A percentile compares a stretch with the other conserved stretches of the same genome.
Conservation (phyloP, 2,113 vertebrate species). For the Osmerus mordax region DNA sequence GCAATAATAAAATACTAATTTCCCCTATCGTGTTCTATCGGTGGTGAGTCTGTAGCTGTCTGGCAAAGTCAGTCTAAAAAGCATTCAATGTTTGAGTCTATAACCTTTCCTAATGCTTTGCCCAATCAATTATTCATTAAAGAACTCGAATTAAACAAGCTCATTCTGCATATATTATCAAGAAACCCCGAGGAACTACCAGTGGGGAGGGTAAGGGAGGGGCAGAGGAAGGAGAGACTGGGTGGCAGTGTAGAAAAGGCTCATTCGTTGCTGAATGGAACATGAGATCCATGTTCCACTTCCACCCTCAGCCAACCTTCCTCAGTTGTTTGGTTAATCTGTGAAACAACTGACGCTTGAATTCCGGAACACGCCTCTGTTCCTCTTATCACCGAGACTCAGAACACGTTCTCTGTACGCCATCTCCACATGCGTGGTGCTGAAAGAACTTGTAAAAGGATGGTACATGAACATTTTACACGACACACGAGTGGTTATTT, state of each 20-base stretch:
- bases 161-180: slow-evolving; percentile 35
- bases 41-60: slow-evolving; percentile 7
- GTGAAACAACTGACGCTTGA: slow-evolving; percentile 10
- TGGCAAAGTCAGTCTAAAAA: slow-evolving; percentile 17
- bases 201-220: slow-evolving; percentile 9
- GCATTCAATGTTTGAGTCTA: slow-evolving; percentile 24
- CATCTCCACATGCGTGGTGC: no score
- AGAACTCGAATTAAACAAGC: slow-evolving; percentile 16
- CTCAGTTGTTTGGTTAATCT: slow-evolving; percentile 8
- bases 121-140: slow-evolving; percentile 37
- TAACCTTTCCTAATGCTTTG: slow-evolving; percentile 29
- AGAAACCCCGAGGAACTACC: slow-evolving; percentile 18
- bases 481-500: no score
- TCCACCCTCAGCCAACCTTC: slow-evolving; percentile 3
- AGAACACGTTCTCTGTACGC: background rate
- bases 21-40: slow-evolving; percentile 16
- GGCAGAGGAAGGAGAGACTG: background rate
- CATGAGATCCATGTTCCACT: slow-evolving; percentile 24
- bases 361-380: background rate
- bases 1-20: slow-evolving; percentile 5
- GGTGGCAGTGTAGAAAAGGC: slow-evolving; percentile 7
- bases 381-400: slow-evolving; percentile 1
- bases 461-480: slow-evolving; percentile 2
- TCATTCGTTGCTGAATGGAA: background rate
- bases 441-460: slow-evolving; percentile 17